Conservation (phyloP, 2,888 invertebrate species). For the Meandrusa payeni region DNA sequence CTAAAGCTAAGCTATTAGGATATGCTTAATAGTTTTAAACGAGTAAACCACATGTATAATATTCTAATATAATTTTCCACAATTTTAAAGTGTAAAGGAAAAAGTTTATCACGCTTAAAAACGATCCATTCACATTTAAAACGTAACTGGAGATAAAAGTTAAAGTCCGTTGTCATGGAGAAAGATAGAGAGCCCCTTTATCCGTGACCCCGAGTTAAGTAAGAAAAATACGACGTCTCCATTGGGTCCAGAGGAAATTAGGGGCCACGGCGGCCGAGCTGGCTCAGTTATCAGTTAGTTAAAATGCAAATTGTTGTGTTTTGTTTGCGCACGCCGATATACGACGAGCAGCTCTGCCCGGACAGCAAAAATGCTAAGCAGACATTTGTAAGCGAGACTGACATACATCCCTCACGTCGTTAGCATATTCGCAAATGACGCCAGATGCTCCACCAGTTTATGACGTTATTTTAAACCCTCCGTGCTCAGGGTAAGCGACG, state of each 20-base stretch:
- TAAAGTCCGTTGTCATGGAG: conserved; percentile 48
- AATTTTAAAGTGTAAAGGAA: no score
- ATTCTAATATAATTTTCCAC: no score
- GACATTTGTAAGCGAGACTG: conserved; percentile 60
- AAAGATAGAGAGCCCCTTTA: conserved; percentile 53
- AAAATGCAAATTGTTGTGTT: conserved; percentile 75
- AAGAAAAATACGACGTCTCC: conserved; percentile 56
- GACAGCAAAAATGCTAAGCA: conserved; percentile 60
- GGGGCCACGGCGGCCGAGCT: conserved; percentile 48
- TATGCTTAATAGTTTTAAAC: no score
- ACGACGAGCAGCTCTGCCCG: conserved; percentile 40
- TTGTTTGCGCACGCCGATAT: conserved; percentile 62
- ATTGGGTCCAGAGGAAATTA: conserved; percentile 54
- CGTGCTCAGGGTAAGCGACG: background rate
- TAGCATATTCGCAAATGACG: conserved; percentile 35
- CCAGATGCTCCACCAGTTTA: conserved; percentile 15
- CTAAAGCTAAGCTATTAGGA: no score
- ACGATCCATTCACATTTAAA: conserved; percentile 40
- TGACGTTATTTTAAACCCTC: conserved; percentile 10
- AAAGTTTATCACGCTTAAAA: conserved; percentile 28
- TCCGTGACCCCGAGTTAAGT: conserved; percentile 46
- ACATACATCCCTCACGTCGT: conserved; percentile 42
- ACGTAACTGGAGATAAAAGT: conserved; percentile 38
- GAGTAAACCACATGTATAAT: no score
- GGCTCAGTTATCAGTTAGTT: conserved; percentile 70